Evolutionary conservation across 35 echinoderm and acorn worm genomes (phyloP), one percentile per base, ranked within the genome.

Genomic region (Apostichopus japonicus): DNA sequence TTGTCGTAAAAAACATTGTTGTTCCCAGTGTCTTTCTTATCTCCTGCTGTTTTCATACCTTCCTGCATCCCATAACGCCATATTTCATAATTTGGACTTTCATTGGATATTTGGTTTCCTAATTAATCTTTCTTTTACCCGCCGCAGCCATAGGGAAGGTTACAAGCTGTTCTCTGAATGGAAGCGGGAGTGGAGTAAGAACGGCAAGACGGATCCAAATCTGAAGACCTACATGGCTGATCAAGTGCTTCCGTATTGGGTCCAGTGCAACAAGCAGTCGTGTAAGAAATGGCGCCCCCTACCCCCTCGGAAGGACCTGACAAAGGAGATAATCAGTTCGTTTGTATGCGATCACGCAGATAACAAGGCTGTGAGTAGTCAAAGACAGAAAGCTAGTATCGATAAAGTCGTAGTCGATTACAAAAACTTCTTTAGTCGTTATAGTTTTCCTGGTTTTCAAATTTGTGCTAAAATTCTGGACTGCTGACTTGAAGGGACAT

Each of bases 171-270:
- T 96, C 55, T 53, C 93, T 2, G 25, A 25, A 4, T 99, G 97
- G 95, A 95, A 95, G 54, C 90, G 93, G 56, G 95, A 96, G 72
- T 99, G 97, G 97, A 94, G 95, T 15, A 87, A 86, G n/a, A 96
- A 94, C 21, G 95, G 97, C 4, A 99, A 99, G 86, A 99, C 95
- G 0, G 97, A 99, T 77, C 95, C 97, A 11, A 96, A 92, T 76
- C 77, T 99, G 72, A 96, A 94, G 55, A 86, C 94, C n/a, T 99
- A 95, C 92, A 95, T 99, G 95, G 93, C 93, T 8, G 97, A 99
- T 77, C 86, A 92, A 53, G 91, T 95, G 44, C 76, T 99, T 5
- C 95, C 93, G 0, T 96, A 96, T 70, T 99, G 97, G 97, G 83
- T 99, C 27, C 97, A 96, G 82, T 96, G 95, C 71, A 99, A 80